phyloP scores from a whole-genome alignment of 2,888 invertebrate species.

The Limnephilus rhombicus region DNA sequence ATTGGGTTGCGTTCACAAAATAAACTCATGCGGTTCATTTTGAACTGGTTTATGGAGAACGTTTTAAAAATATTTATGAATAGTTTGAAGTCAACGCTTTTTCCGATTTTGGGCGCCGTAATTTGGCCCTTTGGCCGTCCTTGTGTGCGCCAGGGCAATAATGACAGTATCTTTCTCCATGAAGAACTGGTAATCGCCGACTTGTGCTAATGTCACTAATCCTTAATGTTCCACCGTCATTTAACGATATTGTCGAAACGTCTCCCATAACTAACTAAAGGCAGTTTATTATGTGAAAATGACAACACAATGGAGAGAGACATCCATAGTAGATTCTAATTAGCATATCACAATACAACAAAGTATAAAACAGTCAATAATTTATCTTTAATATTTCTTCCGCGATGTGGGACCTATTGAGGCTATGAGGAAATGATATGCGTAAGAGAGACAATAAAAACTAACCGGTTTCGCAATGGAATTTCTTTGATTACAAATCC shows the following conservation, averaged over 20 bases:
- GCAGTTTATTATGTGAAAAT: not conserved
- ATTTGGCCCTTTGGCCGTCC: too few relatives aligned
- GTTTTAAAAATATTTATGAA: too few relatives aligned
- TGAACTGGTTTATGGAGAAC: too few relatives aligned
- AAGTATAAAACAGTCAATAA: not conserved
- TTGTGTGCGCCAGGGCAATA: too few relatives aligned
- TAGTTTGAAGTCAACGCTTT: too few relatives aligned
- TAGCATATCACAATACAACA: not conserved
- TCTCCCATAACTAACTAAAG: not conserved
- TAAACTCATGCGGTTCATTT: too few relatives aligned
- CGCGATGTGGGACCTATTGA: not conserved
- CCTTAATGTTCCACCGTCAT: too few relatives aligned
- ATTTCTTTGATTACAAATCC: not conserved
- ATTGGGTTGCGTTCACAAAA: too few relatives aligned
- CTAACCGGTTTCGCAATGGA: not conserved
- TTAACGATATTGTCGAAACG: not conserved
- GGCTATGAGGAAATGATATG: not conserved
- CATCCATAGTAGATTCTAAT: not conserved
- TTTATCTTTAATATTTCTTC: not conserved
- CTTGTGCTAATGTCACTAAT: too few relatives aligned
- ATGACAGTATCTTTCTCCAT: not conserved
- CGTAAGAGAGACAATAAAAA: not conserved
- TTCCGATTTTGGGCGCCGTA: too few relatives aligned
- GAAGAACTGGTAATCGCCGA: too few relatives aligned
- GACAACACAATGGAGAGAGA: not conserved